A percentile compares a stretch with the other conserved stretches of the same genome.
These are phyloP conservation scores for Stenotaenia linearis DNA, from an alignment of 2,888 invertebrate genomes.

Conservation along the genomic window DNA sequence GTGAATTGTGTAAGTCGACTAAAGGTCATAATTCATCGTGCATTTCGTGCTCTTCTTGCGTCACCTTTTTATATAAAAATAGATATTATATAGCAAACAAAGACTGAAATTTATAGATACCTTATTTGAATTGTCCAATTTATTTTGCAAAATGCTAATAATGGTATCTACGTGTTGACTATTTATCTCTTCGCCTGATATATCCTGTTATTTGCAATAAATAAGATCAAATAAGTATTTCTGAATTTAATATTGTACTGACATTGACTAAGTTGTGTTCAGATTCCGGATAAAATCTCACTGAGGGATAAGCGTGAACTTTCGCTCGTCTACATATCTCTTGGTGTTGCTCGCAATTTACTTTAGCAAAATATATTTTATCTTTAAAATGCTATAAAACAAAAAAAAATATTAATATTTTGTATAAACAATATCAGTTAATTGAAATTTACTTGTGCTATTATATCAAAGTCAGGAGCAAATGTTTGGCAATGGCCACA, in stretches of 20 bases:
- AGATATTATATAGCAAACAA: neutral
- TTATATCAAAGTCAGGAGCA: constrained; percentile 61
- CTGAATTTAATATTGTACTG: neutral
- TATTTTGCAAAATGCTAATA: neutral
- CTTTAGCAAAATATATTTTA: constrained; percentile 56
- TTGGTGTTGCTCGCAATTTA: constrained; percentile 59
- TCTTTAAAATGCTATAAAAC: constrained; percentile 50
- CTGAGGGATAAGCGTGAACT: constrained; percentile 57
- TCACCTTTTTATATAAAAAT: neutral
- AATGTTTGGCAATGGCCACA: constrained; percentile 58
- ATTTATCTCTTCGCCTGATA: neutral
- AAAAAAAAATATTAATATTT: constrained; percentile 17
- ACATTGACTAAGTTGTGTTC: neutral
- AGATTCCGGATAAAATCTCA: constrained; percentile 50
- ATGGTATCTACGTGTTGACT: neutral
- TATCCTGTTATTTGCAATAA: neutral
- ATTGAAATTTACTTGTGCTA: constrained; percentile 55
- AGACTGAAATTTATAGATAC: neutral
- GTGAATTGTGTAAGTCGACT: no score
- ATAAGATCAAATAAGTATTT: neutral
- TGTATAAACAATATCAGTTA: neutral
- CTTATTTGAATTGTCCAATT: neutral
- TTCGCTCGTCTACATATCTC: constrained; percentile 54
- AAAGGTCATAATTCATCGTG: neutral
- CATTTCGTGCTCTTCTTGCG: neutral